phyloP scores from a whole-genome alignment of 1,140 invertebrate species.

The Drosophila gunungcola region DNA sequence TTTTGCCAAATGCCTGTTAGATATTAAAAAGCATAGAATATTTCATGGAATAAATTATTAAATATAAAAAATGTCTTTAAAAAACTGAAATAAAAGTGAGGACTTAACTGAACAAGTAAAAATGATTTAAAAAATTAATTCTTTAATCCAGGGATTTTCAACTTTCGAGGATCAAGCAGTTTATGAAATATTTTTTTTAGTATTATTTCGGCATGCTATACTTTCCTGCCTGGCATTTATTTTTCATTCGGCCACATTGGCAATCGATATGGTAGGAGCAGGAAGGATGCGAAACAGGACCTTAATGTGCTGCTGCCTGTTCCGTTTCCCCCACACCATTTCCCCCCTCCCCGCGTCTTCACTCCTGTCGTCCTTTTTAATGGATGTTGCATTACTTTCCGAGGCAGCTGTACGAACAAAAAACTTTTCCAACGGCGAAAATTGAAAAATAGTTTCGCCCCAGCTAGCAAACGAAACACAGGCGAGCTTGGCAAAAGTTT shows the following conservation, averaged over 20 bases:
- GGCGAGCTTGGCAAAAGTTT: conserved; percentile 38
- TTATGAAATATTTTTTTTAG: background rate
- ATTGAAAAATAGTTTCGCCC: conserved; percentile 75
- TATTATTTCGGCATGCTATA: too few species aligned
- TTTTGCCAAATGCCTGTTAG: background rate
- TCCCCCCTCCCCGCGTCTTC: background rate
- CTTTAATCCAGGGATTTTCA: too few species aligned
- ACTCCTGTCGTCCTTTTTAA: conserved; percentile 61
- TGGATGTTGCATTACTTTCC: conserved; percentile 73
- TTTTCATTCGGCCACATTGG: conserved; percentile 71
- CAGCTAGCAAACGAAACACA: conserved; percentile 25
- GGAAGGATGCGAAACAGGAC: conserved; percentile 1
- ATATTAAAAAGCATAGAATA: background rate
- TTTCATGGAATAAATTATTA: too few species aligned
- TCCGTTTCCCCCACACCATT: background rate
- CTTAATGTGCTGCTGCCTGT: conserved; percentile 39
- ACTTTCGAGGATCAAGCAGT: background rate
- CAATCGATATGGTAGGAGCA: conserved; percentile 58
- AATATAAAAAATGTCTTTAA: too few species aligned
- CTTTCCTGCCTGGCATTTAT: conserved; percentile 17
- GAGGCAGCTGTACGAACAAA: conserved; percentile 47
- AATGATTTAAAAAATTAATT: background rate
- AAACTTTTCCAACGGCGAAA: conserved; percentile 55
- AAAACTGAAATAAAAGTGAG: too few species aligned
- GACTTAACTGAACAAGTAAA: too few species aligned